Conservation (phyloP, 2,797 vertebrate species). For the Agapornis canus region DNA sequence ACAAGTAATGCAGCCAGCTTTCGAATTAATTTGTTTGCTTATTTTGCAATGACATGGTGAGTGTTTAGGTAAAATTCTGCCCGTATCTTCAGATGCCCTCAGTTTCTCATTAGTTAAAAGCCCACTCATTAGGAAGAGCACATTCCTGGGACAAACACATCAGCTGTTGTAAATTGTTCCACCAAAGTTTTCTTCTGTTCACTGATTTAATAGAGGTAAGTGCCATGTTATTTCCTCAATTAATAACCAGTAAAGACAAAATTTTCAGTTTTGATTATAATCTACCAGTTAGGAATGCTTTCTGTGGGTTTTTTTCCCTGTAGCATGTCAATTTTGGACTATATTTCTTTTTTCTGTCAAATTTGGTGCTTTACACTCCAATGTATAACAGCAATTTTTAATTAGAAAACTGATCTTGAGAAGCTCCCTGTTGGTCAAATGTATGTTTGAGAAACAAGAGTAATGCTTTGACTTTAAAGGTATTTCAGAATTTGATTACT, state of each 20-base stretch:
- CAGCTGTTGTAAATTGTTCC: slow-evolving; percentile 23
- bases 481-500: neutral
- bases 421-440: neutral
- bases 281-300: neutral
- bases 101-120: slow-evolving; percentile 61
- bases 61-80: neutral
- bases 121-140: slow-evolving; percentile 51
- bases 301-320: neutral
- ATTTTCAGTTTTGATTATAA: slow-evolving; percentile 3
- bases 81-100: neutral
- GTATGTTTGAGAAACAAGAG: neutral
- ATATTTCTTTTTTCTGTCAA: neutral
- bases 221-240: slow-evolving; percentile 35
- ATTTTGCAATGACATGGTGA: neutral
- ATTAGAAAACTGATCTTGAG: neutral
- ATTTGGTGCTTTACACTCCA: neutral
- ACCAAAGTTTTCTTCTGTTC: slow-evolving; percentile 42
- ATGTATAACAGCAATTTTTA: neutral
- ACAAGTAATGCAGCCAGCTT: neutral
- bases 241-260: neutral
- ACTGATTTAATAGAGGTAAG: slow-evolving; percentile 59
- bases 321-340: neutral
- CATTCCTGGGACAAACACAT: slow-evolving; percentile 38
- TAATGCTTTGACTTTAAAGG: neutral
- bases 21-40: neutral